Conservation (phyloP, 2,888 invertebrate genomes). For the Drosophila algonquin region DNA sequence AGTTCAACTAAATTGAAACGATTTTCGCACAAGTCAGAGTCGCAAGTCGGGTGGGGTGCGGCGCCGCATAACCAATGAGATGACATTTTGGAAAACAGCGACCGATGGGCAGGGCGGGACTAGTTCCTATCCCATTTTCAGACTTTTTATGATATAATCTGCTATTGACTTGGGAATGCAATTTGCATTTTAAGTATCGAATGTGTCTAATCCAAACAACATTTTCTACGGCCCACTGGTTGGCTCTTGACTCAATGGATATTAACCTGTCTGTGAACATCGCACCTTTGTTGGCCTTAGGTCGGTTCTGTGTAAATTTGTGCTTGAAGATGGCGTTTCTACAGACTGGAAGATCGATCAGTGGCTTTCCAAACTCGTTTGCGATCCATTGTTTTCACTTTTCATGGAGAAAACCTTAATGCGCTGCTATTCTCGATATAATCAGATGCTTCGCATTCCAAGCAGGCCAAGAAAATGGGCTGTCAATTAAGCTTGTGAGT, state of each 20-base stretch:
- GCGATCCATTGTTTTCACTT: slow-evolving; percentile 7
- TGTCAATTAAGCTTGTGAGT: slow-evolving; percentile 33
- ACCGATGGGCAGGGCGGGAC: neutral
- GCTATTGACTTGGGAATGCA: slow-evolving; percentile 13
- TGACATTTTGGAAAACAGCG: neutral
- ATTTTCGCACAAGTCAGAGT: neutral
- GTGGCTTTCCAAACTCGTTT: neutral
- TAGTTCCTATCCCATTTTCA: slow-evolving; percentile 11
- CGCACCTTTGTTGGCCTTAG: slow-evolving; percentile 20
- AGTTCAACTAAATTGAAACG: slow-evolving; percentile 17
- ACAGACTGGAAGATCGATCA: neutral
- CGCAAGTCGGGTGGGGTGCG: neutral
- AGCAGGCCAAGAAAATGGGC: slow-evolving; percentile 28
- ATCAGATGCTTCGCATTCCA: slow-evolving; percentile 26
- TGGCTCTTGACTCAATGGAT: neutral
- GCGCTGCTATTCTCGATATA: slow-evolving; percentile 14
- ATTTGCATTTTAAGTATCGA: slow-evolving; percentile 23
- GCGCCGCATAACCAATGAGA: slow-evolving; percentile 27
- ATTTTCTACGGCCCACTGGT: slow-evolving; percentile 1
- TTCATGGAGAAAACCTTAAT: slow-evolving; percentile 8
- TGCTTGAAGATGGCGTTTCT: too few relatives aligned
- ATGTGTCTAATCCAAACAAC: slow-evolving; percentile 9
- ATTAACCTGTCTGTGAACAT: neutral
- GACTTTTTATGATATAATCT: slow-evolving; percentile 8
- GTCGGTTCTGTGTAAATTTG: neutral